These are phyloP conservation scores for Megastigmus dorsalis DNA, from an alignment of 2,888 invertebrate species.

Conservation along the genomic window DNA sequence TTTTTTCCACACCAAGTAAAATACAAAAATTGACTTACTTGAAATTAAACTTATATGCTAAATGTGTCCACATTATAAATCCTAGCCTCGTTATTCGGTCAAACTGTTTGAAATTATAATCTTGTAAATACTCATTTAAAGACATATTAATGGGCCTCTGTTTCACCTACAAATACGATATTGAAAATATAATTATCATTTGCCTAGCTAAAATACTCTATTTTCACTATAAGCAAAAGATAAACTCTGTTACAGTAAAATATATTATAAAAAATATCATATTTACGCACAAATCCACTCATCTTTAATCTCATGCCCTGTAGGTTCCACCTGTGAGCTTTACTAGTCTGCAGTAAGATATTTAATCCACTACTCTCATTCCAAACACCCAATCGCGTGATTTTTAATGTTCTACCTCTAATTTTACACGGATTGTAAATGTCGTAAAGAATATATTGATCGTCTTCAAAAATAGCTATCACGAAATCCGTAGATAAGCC, in stretches of 20 bases:
- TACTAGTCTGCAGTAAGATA: conserved; percentile 29
- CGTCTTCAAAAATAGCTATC: conserved; percentile 53
- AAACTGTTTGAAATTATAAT: conserved; percentile 33
- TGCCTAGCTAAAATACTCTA: too few relatives aligned
- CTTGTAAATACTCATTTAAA: conserved; percentile 46
- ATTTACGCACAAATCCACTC: conserved; percentile 53
- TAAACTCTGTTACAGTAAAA: too few relatives aligned
- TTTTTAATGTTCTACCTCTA: conserved; percentile 57
- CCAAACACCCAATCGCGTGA: conserved; percentile 59
- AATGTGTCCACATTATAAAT: conserved; percentile 52
- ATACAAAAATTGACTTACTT: conserved; percentile 49
- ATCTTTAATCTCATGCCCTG: conserved; percentile 56
- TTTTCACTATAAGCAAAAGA: too few relatives aligned
- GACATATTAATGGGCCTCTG: conserved; percentile 23
- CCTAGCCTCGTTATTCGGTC: conserved; percentile 32
- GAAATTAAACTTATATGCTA: conserved; percentile 58
- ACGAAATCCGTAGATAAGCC: conserved; percentile 61
- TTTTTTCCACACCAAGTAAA: too few relatives aligned
- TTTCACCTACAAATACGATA: conserved; percentile 18
- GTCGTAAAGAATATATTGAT: conserved; percentile 58
- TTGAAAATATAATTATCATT: not conserved
- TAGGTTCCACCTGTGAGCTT: conserved; percentile 53
- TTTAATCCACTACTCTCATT: conserved; percentile 31
- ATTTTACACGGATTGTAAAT: conserved; percentile 61
- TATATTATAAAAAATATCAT: too few relatives aligned